These are phyloP conservation scores for Meandrina meandrites DNA, from an alignment of 92 coral and sea anemone genomes.

Conservation along the genomic window DNA sequence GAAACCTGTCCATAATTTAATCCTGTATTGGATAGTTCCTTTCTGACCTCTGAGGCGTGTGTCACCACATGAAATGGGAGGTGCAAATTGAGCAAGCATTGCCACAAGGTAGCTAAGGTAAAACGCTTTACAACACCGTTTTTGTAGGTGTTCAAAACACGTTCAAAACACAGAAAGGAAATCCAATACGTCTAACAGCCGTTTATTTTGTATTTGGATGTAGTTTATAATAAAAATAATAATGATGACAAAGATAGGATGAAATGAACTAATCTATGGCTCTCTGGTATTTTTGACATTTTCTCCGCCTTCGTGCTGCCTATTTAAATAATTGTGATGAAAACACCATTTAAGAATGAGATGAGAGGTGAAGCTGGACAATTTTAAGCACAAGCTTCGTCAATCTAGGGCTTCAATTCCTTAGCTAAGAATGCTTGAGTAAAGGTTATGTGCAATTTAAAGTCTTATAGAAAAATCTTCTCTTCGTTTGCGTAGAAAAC, in stretches of 20 bases:
- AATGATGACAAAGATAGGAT: not conserved
- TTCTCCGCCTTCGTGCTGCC: slow-evolving; percentile 1
- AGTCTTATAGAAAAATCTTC: not conserved
- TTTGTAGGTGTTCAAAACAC: too few species aligned
- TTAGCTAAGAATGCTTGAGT: not conserved
- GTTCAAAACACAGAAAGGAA: too few species aligned
- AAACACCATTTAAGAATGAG: not conserved
- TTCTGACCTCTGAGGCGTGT: not conserved
- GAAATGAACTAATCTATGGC: not conserved
- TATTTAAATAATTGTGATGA: not conserved
- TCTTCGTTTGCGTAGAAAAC: too few species aligned
- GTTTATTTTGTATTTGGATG: not conserved
- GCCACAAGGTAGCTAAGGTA: not conserved
- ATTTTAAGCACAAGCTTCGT: not conserved
- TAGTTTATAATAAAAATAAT: not conserved
- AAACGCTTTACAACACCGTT: not conserved
- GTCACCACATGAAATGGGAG: not conserved
- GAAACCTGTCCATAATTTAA: not conserved
- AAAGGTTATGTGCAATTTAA: not conserved
- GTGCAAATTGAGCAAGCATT: not conserved
- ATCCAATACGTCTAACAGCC: too few species aligned
- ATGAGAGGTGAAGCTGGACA: not conserved
- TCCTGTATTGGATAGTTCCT: not conserved
- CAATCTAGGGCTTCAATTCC: not conserved
- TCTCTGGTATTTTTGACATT: slow-evolving; percentile 22